Conservation (phyloP, 2,888 invertebrate species). For the Diplolepis rosae region DNA sequence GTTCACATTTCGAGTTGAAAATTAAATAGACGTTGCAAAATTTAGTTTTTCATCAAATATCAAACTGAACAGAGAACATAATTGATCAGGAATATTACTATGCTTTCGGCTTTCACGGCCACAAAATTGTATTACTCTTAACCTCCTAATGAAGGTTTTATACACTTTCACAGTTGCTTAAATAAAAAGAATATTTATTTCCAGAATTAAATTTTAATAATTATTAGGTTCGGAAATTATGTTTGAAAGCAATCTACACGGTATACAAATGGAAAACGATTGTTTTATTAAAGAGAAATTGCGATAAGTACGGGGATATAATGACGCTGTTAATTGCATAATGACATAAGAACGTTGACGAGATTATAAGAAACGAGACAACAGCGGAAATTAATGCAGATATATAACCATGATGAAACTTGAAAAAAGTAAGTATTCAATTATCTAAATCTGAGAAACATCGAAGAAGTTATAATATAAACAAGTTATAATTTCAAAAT, state of each 20-base stretch:
- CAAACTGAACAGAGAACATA: not conserved
- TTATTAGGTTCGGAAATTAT: no score
- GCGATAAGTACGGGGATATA: no score
- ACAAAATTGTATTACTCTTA: not conserved
- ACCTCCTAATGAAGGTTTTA: not conserved
- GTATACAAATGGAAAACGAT: no score
- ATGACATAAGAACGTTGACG: constrained; percentile 42
- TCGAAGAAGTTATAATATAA: not conserved
- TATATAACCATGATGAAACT: constrained; percentile 44
- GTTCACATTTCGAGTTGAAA: not conserved
- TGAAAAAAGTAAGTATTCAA: constrained; percentile 33
- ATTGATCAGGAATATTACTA: not conserved
- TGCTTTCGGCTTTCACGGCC: not conserved
- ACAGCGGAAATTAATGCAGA: constrained; percentile 43
- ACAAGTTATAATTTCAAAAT: no score
- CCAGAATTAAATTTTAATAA: no score
- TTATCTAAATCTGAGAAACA: not conserved
- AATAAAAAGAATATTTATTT: not conserved
- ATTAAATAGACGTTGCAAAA: not conserved
- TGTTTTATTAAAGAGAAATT: no score
- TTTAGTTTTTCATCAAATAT: not conserved
- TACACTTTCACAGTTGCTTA: no score
- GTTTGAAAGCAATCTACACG: no score
- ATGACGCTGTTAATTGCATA: not conserved
- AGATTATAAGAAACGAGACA: constrained; percentile 40